Evolutionary conservation across 2,113 vertebrate species (phyloP).

Genomic region (Hiodon alosoides): DNA sequence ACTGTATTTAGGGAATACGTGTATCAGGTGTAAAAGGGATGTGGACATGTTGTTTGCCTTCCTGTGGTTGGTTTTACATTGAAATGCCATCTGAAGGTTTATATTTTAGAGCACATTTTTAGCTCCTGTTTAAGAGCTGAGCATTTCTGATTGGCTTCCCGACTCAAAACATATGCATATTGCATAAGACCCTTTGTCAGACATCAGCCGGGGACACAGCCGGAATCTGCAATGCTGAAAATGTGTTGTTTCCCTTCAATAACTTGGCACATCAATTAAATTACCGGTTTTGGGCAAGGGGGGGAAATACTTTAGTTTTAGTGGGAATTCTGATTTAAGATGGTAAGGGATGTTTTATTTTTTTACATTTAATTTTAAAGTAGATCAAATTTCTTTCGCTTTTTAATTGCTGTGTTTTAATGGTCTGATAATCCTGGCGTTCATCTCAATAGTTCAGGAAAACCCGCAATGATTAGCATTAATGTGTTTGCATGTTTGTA

Average conservation of each 20-base stretch:
- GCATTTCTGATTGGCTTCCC: slow-evolving; percentile 29
- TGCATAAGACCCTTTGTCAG: slow-evolving; percentile 34
- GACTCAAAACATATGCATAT: slow-evolving; percentile 25
- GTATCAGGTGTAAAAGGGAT: no score
- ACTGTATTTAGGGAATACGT: no score
- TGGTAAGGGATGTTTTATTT: no score
- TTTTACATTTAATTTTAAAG: not conserved
- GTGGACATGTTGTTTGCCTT: no score
- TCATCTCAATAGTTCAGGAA: no score
- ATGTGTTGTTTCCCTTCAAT: slow-evolving; percentile 13
- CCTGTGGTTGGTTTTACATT: no score
- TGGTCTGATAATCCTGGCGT: not conserved
- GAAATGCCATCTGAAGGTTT: not conserved
- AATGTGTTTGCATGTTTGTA: no score
- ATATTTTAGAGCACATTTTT: slow-evolving; percentile 8
- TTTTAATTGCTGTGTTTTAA: not conserved
- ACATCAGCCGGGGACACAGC: slow-evolving; percentile 21
- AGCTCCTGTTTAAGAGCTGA: slow-evolving; percentile 12
- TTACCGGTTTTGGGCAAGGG: not conserved
- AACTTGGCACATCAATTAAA: slow-evolving; percentile 13
- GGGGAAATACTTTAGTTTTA: not conserved
- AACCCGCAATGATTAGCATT: no score
- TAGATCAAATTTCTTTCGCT: not conserved
- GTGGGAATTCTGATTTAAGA: no score
- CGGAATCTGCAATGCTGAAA: slow-evolving; percentile 23